Conservation (phyloP, 2,797 vertebrate genomes). For the Gobionotothen gibberifrons region DNA sequence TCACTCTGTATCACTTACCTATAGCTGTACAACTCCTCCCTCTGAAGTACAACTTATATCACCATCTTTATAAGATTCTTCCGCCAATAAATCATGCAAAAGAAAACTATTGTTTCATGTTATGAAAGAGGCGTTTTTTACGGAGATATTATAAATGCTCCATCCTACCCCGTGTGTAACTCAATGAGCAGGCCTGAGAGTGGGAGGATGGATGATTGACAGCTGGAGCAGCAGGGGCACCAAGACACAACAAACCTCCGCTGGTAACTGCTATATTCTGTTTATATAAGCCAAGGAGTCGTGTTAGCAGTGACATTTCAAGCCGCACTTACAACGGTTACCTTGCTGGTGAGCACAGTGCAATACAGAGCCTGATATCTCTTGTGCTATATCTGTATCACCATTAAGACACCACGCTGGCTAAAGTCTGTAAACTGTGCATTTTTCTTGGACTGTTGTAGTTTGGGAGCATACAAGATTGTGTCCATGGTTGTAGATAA, state of each 20-base stretch:
- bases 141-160: background rate
- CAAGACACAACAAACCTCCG: constrained; percentile 2
- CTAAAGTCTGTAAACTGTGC: background rate
- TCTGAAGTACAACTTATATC: constrained; percentile 2
- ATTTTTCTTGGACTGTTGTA: background rate
- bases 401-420: background rate
- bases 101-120: no score
- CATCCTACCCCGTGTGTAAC: no score
- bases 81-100: background rate
- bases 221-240: constrained; percentile 1
- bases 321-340: background rate
- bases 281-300: background rate
- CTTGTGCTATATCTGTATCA: background rate
- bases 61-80: background rate
- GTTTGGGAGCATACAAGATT: no score
- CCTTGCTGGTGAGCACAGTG: background rate
- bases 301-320: background rate
- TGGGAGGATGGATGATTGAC: constrained; percentile 25
- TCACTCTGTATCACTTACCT: constrained; percentile 34
- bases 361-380: background rate
- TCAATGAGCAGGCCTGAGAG: background rate
- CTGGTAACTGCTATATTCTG: background rate
- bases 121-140: no score
- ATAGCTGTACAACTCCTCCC: constrained; percentile 5
- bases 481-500: no score